phyloP scores from a whole-genome alignment of 1,140 invertebrate species.

The Ooceraea biroi region DNA sequence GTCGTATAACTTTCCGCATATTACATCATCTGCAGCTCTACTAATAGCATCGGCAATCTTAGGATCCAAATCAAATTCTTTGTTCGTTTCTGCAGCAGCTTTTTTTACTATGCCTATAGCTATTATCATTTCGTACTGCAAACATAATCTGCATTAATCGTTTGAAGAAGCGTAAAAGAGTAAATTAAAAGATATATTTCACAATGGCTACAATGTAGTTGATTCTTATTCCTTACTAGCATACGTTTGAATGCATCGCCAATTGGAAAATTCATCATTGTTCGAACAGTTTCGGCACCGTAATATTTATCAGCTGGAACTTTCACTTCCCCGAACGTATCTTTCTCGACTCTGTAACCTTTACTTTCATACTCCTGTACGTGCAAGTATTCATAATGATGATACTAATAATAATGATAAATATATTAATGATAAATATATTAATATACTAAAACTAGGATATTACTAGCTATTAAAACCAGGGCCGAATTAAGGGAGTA shows the following conservation, averaged over 20 bases:
- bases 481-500: no score
- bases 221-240: slow-evolving; percentile 90
- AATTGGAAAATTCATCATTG: slow-evolving; percentile 99
- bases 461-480: no score
- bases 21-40: slow-evolving; percentile 96
- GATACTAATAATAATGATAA: background rate
- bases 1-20: slow-evolving; percentile 94
- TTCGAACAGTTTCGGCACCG: slow-evolving; percentile 98
- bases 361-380: slow-evolving; percentile 68
- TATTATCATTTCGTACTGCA: slow-evolving; percentile 94
- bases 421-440: background rate
- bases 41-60: slow-evolving; percentile 95
- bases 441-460: no score
- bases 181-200: no score
- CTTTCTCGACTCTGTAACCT: slow-evolving; percentile 91
- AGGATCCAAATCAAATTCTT: slow-evolving; percentile 95
- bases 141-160: slow-evolving; percentile 35
- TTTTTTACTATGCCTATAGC: slow-evolving; percentile 99
- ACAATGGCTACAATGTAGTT: no score
- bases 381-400: background rate
- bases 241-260: slow-evolving; percentile 96
- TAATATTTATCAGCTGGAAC: slow-evolving; percentile 98
- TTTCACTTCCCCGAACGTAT: slow-evolving; percentile 98
- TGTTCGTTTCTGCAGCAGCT: slow-evolving; percentile 98
- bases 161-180: background rate